Evolutionary conservation across 1,140 invertebrate species (phyloP).

Genomic region (Platorchestia sp.): DNA sequence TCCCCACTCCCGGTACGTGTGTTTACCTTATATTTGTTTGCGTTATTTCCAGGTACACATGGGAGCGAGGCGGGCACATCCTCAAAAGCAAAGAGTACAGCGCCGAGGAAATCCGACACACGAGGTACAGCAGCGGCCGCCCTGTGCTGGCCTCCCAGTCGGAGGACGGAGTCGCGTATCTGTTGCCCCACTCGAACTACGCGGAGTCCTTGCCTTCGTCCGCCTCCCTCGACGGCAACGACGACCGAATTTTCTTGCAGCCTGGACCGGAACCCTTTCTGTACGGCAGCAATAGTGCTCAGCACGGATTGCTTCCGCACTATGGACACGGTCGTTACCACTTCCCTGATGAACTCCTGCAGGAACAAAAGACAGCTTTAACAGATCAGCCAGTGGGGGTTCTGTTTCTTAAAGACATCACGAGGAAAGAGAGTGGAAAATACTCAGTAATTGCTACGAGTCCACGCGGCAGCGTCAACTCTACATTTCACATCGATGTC

Average conservation of each 20-base stretch:
- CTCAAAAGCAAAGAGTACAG: constrained; percentile 19
- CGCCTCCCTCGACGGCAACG: neutral
- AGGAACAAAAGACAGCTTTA: constrained; percentile 18
- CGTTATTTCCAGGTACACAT: constrained; percentile 3
- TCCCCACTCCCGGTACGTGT: neutral
- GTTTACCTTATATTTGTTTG: neutral
- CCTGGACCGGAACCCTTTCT: constrained; percentile 16
- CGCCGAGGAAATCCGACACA: constrained; percentile 15
- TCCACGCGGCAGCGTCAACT: constrained; percentile 29
- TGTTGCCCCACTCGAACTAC: constrained; percentile 37
- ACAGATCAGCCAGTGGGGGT: constrained; percentile 43
- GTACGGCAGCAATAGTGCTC: constrained; percentile 13
- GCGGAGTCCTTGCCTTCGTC: neutral
- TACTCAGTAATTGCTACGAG: constrained; percentile 47
- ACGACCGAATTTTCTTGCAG: neutral
- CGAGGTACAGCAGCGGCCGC: neutral
- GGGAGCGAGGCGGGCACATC: neutral
- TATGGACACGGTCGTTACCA: constrained; percentile 41
- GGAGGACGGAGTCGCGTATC: constrained; percentile 27
- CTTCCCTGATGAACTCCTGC: constrained; percentile 25
- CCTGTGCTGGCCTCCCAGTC: neutral
- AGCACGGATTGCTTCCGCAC: constrained; percentile 15
- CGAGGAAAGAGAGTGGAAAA: constrained; percentile 39
- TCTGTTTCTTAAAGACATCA: constrained; percentile 43
- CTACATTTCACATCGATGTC: constrained; percentile 41